Base-by-base conservation (phyloP, 1,140 invertebrate species). In the Euura saliciscinereae region DNA sequence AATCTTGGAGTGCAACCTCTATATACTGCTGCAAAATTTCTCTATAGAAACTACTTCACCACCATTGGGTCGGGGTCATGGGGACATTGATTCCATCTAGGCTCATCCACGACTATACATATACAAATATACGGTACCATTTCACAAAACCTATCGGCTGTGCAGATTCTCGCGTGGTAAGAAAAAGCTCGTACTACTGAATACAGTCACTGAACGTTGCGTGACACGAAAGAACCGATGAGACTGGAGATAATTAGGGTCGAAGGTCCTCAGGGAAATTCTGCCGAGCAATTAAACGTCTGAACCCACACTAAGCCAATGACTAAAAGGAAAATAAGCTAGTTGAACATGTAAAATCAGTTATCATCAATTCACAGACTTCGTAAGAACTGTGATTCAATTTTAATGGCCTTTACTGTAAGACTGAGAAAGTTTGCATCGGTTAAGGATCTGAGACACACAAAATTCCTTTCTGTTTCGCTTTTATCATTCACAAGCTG, bases 31-130 rank as follows among this genome's bases (percentile, higher is more conserved):
- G 8, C 3, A 59, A 44, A 69, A 45, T 69, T 69, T 69, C 68
- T 43, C 68, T 44, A 44, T 69, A 78, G 80, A 83, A 83, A 84
- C 82, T 77, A 76, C 82, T 82, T 78, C 77, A 64, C 66, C 75
- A 64, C 66, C 76, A 72, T 82, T 82, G 78, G 81, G 82, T 84
- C 83, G 83, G 80, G 83, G 80, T 84, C 79, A 82, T 71, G 72
- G 73, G 82, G 82, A 83, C 83, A 80, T 80, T 74, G 81, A 80
- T 83, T 81, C 77, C 76, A 67, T 42, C 13, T 28, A 67, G 13
- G 66, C 10, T 13, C 66, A 28, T 28, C 28, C 28, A 28, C 28
- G 28, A 28, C 28, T 28, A 28, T 28, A 28, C 28, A 28, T 28
- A 28, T 28, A 28, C 1, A 28, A 28, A 28, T 28, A 28, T 28